A percentile compares a stretch with the other conserved stretches of the same genome.
phyloP scores from a whole-genome alignment of 35 echinoderm and acorn worm species.

The Diadema setosum region DNA sequence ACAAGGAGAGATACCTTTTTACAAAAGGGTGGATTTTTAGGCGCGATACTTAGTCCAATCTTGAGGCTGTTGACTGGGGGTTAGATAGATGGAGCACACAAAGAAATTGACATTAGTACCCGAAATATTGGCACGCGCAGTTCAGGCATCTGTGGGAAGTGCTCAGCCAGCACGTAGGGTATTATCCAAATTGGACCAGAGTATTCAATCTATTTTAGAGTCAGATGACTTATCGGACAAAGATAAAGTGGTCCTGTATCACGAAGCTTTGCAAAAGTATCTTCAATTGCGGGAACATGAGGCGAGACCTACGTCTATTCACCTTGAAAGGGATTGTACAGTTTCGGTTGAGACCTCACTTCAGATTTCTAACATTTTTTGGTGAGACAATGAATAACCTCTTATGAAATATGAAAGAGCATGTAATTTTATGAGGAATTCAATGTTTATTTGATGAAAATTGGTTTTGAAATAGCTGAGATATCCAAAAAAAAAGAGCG shows the following conservation, averaged over 20 bases:
- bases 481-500: too few species aligned
- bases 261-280: slow-evolving; percentile 20
- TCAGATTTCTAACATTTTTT: too few species aligned
- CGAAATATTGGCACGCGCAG: background rate
- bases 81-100: background rate
- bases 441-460: too few species aligned
- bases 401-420: too few species aligned
- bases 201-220: slow-evolving; percentile 38
- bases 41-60: background rate
- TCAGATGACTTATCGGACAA: background rate
- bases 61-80: background rate
- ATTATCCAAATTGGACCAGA: slow-evolving; percentile 2
- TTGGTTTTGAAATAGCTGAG: too few species aligned
- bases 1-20: background rate
- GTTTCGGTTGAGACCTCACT: too few species aligned
- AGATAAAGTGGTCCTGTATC: slow-evolving; percentile 30
- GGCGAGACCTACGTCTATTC: background rate
- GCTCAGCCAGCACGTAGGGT: background rate
- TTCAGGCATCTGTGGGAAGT: background rate
- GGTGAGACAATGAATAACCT: too few species aligned
- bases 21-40: slow-evolving; percentile 46
- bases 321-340: too few species aligned
- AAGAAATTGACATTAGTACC: slow-evolving; percentile 51
- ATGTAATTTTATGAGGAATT: too few species aligned
- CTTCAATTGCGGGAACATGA: background rate